A percentile compares a stretch with the other conserved stretches of the same genome.
These are phyloP conservation scores for Pteropus rufus DNA, from an alignment of 2,797 vertebrate genomes.

Conservation along the genomic window DNA sequence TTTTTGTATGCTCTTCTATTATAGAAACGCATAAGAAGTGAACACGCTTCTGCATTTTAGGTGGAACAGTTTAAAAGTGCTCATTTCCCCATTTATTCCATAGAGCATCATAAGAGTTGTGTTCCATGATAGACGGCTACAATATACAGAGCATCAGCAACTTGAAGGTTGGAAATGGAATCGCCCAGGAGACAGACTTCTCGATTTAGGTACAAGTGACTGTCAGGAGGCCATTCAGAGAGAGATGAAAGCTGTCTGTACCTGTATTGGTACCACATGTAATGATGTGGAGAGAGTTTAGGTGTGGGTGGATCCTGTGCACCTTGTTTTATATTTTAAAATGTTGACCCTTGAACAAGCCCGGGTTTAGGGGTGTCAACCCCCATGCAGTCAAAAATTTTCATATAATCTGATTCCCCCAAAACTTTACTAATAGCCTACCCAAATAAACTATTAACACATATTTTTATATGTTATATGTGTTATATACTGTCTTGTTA, in stretches of 20 bases:
- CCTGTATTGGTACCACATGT: not conserved
- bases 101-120: conserved; percentile 89
- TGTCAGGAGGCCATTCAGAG: not conserved
- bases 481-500: not conserved
- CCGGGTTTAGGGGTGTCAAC: not conserved
- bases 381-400: not conserved
- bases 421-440: not conserved
- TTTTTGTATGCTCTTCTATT: not conserved
- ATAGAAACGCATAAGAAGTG: not conserved
- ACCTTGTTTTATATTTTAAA: conserved; percentile 6
- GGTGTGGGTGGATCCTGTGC: not conserved
- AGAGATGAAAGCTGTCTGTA: not conserved
- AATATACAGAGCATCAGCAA: conserved; percentile 88
- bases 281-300: not conserved
- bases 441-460: not conserved
- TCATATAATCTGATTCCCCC: not conserved
- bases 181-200: conserved; percentile 87
- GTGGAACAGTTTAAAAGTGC: not conserved
- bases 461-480: not conserved
- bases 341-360: not conserved
- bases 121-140: conserved; percentile 87
- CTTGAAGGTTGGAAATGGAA: conserved; percentile 90
- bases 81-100: conserved; percentile 12
- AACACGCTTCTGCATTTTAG: not conserved
- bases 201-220: conserved; percentile 82